Evolutionary conservation across 2,113 vertebrate species (phyloP).

Genomic region (Siniperca chuatsi): DNA sequence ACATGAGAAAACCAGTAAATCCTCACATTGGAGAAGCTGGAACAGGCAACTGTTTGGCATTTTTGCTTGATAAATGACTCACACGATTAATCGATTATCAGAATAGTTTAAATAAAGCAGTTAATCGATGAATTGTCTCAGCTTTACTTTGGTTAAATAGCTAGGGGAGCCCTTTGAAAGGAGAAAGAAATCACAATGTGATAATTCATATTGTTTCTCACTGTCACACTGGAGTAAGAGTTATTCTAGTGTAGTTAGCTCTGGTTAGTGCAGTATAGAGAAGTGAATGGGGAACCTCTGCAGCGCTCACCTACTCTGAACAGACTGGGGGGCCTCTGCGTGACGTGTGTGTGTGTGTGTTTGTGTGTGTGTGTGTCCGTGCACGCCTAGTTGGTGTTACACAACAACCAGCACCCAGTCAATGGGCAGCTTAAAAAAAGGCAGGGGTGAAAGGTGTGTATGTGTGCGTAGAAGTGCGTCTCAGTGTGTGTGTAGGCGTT

Average conservation of each 20-base stretch:
- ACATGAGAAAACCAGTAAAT: neutral
- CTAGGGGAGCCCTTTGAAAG: neutral
- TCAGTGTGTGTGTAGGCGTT: slow-evolving; percentile 51
- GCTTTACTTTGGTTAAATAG: neutral
- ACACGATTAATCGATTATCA: neutral
- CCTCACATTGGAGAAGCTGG: neutral
- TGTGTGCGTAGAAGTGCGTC: slow-evolving; percentile 9
- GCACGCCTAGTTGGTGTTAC: slow-evolving; percentile 42
- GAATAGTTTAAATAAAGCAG: neutral
- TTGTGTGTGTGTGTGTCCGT: neutral
- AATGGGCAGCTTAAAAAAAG: slow-evolving; percentile 50
- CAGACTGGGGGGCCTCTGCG: slow-evolving; percentile 59
- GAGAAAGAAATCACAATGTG: neutral
- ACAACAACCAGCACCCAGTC: slow-evolving; percentile 62
- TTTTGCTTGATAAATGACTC: neutral
- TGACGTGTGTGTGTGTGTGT: neutral
- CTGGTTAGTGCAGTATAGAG: slow-evolving; percentile 18
- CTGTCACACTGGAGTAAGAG: neutral
- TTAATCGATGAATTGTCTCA: neutral
- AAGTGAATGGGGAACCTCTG: neutral
- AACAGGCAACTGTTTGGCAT: neutral
- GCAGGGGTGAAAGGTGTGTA: slow-evolving; percentile 58
- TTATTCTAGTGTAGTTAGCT: slow-evolving; percentile 17
- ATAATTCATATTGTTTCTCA: neutral
- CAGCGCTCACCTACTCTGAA: slow-evolving; percentile 40